Conservation (phyloP, 2,888 invertebrate genomes). For the Parasteatoda lunata region DNA sequence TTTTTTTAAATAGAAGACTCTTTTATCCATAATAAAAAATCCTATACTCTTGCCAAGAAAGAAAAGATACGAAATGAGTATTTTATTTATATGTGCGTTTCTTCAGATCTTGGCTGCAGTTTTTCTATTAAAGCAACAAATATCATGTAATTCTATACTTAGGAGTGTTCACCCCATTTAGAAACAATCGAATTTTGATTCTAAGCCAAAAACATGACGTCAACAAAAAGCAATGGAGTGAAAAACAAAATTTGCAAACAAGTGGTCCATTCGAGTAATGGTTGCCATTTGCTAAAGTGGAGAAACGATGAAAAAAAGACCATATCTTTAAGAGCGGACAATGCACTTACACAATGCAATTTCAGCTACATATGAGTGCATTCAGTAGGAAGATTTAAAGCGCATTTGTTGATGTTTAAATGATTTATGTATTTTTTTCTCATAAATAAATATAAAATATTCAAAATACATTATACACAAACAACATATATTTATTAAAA, state of each 20-base stretch:
- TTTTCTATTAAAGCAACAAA: slow-evolving; percentile 2
- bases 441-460: not conserved
- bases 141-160: not conserved
- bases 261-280: slow-evolving; percentile 53
- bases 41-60: too few relatives aligned
- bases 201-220: not conserved
- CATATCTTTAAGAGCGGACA: not conserved
- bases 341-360: slow-evolving; percentile 30
- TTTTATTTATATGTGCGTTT: not conserved
- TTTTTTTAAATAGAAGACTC: too few relatives aligned
- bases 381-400: not conserved
- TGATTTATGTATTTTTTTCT: not conserved
- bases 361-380: slow-evolving; percentile 15
- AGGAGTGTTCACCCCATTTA: not conserved
- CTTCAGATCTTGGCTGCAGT: not conserved
- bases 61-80: not conserved
- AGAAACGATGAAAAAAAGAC: slow-evolving; percentile 2
- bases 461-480: too few relatives aligned
- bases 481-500: too few relatives aligned
- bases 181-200: not conserved
- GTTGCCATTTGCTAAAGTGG: slow-evolving; percentile 30
- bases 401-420: not conserved
- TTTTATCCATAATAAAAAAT: too few relatives aligned
- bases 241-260: slow-evolving; percentile 17
- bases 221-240: not conserved